Evolutionary conservation across 2,888 invertebrate species (phyloP).

Genomic region (Trissolcus japonicus): DNA sequence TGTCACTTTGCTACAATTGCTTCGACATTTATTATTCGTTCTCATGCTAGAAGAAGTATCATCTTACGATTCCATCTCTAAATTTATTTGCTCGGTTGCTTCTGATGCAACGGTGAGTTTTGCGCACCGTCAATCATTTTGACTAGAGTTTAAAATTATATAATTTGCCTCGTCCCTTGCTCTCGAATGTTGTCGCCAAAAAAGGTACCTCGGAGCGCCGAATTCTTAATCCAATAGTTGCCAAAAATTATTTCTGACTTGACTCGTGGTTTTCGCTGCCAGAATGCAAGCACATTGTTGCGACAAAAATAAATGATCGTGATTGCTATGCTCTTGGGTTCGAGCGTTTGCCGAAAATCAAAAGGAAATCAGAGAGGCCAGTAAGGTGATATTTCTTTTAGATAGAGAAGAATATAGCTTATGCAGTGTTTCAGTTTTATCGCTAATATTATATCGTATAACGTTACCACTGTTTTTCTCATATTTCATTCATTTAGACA

Average conservation of each 20-base stretch:
- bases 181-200: slow-evolving; percentile 33
- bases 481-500: slow-evolving; percentile 71
- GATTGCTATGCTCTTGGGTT: slow-evolving; percentile 18
- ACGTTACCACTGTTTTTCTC: slow-evolving; percentile 68
- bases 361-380: slow-evolving; percentile 43
- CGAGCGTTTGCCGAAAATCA: slow-evolving; percentile 34
- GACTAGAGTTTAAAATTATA: slow-evolving; percentile 34
- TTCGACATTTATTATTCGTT: slow-evolving; percentile 42
- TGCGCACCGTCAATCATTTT: slow-evolving; percentile 17
- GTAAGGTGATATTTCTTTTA: slow-evolving; percentile 59
- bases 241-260: slow-evolving; percentile 53
- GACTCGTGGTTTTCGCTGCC: slow-evolving; percentile 29
- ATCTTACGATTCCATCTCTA: slow-evolving; percentile 41
- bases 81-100: slow-evolving; percentile 12
- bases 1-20: slow-evolving; percentile 19
- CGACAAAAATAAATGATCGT: slow-evolving; percentile 49
- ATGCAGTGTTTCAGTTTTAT: slow-evolving; percentile 65
- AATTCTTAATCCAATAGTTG: slow-evolving; percentile 49
- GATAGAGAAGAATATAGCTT: slow-evolving; percentile 72
- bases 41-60: slow-evolving; percentile 49
- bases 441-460: slow-evolving; percentile 69
- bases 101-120: slow-evolving; percentile 1
- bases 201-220: slow-evolving; percentile 38
- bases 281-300: slow-evolving; percentile 31
- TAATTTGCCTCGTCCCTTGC: slow-evolving; percentile 12